Evolutionary conservation across 2,797 vertebrate genomes (phyloP).

Genomic region (Cryptoblepharus egeriae): DNA sequence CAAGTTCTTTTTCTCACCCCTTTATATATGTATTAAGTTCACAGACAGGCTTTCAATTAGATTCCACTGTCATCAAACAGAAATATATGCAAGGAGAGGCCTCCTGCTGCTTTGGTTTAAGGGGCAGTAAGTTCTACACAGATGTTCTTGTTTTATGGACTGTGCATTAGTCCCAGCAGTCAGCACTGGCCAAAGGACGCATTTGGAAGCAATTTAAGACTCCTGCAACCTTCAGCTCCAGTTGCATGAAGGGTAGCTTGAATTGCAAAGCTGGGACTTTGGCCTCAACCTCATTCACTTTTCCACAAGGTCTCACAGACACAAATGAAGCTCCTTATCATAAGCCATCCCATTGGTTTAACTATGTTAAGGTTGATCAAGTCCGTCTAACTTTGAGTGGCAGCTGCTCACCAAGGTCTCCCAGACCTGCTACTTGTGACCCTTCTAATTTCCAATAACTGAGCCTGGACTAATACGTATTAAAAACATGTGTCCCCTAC

Average conservation of each 20-base stretch:
- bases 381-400: not conserved
- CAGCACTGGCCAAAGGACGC: not conserved
- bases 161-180: not conserved
- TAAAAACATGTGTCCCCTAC: not conserved
- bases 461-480: not conserved
- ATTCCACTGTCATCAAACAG: not conserved
- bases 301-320: not conserved
- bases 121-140: not conserved
- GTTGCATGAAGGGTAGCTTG: not conserved
- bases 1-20: not conserved
- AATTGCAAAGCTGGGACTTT: not conserved
- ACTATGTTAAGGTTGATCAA: not conserved
- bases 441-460: not conserved
- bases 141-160: too few species aligned
- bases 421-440: not conserved
- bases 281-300: not conserved
- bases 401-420: not conserved
- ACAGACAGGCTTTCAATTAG: not conserved
- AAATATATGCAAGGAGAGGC: not conserved
- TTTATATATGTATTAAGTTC: not conserved
- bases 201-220: conserved; percentile 25
- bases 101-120: not conserved
- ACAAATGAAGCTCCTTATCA: not conserved
- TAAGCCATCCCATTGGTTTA: not conserved
- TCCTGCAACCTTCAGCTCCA: conserved; percentile 7